Percentiles rank a stretch among this genome's conserved stretches.
phyloP scores from a whole-genome alignment of 2,797 vertebrate genomes.

The Eupleurogrammus muticus region DNA sequence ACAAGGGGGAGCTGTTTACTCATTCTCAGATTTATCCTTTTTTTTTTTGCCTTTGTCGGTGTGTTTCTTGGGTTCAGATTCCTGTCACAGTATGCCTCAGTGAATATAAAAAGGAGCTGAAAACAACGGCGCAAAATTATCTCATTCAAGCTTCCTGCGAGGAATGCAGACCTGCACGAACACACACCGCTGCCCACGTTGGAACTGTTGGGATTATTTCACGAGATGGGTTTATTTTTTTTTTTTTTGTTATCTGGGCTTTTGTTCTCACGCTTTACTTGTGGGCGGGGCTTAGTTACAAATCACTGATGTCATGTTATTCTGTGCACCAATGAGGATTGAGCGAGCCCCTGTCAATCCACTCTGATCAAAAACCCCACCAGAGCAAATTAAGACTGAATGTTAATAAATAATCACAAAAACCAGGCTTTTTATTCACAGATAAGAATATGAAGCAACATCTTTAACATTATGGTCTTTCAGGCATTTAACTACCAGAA shows the following conservation, averaged over 20 bases:
- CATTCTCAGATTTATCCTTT: not conserved
- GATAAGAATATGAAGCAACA: not conserved
- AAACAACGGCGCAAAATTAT: not conserved
- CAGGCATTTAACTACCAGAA: not conserved
- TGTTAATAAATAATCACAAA: too few species aligned
- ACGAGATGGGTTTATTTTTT: not conserved
- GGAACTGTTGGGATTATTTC: too few species aligned
- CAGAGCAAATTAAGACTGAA: not conserved
- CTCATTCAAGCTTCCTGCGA: not conserved
- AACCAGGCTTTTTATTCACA: too few species aligned
- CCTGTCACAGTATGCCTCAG: not conserved
- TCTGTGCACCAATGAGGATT: not conserved
- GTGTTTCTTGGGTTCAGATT: constrained; percentile 1
- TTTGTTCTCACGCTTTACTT: too few species aligned
- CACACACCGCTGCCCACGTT: too few species aligned
- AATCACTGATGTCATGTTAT: not conserved
- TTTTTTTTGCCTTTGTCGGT: not conserved
- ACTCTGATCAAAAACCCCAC: too few species aligned
- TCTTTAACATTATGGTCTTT: not conserved
- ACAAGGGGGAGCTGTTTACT: constrained; percentile 11
- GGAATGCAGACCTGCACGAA: too few species aligned
- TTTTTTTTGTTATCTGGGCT: not conserved
- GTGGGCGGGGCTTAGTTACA: not conserved
- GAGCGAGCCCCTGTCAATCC: not conserved
- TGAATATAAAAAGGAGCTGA: not conserved